phyloP scores from a whole-genome alignment of 2,113 vertebrate species.

The Brienomyrus longianalis region DNA sequence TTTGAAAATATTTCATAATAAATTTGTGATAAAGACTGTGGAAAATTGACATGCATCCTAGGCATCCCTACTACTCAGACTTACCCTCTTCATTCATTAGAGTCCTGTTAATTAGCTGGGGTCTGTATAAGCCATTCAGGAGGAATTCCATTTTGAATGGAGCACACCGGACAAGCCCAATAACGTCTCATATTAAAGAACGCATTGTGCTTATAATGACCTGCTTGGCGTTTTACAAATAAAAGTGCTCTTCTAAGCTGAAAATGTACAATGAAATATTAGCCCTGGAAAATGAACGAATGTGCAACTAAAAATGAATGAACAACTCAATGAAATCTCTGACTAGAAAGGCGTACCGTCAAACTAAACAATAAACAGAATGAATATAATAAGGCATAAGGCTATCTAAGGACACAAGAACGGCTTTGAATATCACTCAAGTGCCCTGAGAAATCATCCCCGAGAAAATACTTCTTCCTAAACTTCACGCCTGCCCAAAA shows the following conservation, averaged over 20 bases:
- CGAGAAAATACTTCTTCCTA: background rate
- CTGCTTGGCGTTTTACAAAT: background rate
- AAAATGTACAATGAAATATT: background rate
- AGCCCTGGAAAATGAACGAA: background rate
- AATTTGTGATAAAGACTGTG: background rate
- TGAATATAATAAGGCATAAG: background rate
- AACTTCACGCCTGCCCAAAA: background rate
- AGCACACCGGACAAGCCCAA: background rate
- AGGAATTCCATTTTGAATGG: background rate
- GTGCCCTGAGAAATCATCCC: background rate
- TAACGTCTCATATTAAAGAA: background rate
- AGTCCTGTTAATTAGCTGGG: background rate
- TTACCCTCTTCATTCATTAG: background rate
- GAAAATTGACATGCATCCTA: background rate
- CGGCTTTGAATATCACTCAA: background rate
- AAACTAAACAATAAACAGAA: background rate
- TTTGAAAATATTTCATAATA: background rate
- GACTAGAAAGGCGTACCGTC: background rate
- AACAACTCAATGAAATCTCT: background rate
- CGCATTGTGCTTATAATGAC: background rate
- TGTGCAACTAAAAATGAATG: background rate
- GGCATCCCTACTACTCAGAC: background rate
- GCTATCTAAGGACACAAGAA: background rate
- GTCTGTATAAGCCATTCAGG: background rate
- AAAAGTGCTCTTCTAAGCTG: background rate